Evolutionary conservation across 2,797 vertebrate species (phyloP).

Genomic region (Phrynocephalus forsythii): DNA sequence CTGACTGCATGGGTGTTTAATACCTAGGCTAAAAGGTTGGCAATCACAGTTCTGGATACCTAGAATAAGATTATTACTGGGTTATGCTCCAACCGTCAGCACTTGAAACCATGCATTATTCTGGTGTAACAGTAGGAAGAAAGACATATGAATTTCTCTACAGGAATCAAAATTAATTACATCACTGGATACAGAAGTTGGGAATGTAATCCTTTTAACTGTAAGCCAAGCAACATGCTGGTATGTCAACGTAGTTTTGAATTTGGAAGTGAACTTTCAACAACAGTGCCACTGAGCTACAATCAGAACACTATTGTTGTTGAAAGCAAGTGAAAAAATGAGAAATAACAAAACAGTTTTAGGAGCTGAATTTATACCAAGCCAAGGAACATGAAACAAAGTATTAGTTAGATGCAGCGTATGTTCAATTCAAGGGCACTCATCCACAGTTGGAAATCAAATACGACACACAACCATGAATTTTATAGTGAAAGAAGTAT

Average conservation of each 20-base stretch:
- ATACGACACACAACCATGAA: neutral
- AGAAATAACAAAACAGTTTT: neutral
- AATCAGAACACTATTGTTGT: neutral
- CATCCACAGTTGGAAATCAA: neutral
- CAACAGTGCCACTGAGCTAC: neutral
- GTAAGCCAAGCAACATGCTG: neutral
- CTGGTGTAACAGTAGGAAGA: conserved; percentile 4
- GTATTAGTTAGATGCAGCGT: neutral
- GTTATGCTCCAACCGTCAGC: conserved; percentile 15
- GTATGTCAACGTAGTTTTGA: neutral
- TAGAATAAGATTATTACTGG: neutral
- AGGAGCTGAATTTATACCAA: conserved; percentile 1
- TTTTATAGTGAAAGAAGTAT: neutral
- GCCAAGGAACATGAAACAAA: neutral
- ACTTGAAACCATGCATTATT: conserved; percentile 16
- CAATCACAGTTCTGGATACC: conserved; percentile 9
- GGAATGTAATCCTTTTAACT: conserved; percentile 15
- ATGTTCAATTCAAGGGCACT: neutral
- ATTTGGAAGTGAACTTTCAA: conserved; percentile 5
- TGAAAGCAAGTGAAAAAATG: conserved; percentile 25
- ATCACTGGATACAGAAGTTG: conserved; percentile 1
- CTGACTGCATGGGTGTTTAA: conserved; percentile 19
- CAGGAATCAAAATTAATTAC: conserved; percentile 25
- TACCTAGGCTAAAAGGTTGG: conserved; percentile 11
- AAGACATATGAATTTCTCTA: neutral